A percentile compares a stretch with the other conserved stretches of the same genome.
Evolutionary conservation across 1,140 invertebrate genomes (phyloP).

Genomic region (Rhyzopertha dominica): DNA sequence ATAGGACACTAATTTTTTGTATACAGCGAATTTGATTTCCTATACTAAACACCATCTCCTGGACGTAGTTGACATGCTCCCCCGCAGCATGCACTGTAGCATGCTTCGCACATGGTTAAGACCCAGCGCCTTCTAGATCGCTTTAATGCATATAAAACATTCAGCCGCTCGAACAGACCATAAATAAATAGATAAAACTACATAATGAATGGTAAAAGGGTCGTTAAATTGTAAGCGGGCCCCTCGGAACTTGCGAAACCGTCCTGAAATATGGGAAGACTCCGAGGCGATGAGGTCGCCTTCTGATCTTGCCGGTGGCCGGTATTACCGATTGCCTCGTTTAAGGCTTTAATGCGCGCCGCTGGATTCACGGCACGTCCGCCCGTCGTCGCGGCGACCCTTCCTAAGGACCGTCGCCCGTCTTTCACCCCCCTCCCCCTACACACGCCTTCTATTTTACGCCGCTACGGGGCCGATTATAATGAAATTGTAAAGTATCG

Average conservation of each 20-base stretch:
- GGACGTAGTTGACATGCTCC: too few relatives aligned
- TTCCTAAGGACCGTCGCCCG: slow-evolving; percentile 8
- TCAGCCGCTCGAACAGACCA: slow-evolving; percentile 22
- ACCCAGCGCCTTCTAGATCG: too few relatives aligned
- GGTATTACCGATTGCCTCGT: slow-evolving; percentile 22
- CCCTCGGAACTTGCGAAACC: slow-evolving; percentile 23
- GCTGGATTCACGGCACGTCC: slow-evolving; percentile 27
- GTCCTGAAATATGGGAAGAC: slow-evolving; percentile 29
- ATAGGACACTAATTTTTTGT: too few relatives aligned
- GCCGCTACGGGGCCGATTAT: slow-evolving; percentile 14
- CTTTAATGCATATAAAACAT: too few relatives aligned
- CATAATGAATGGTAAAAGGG: slow-evolving; percentile 32
- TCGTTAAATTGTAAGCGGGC: slow-evolving; percentile 27
- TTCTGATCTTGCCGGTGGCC: slow-evolving; percentile 12
- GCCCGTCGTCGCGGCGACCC: slow-evolving; percentile 15
- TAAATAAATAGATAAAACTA: slow-evolving; percentile 32
- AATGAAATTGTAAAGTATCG: slow-evolving; percentile 25
- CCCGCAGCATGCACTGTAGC: too few relatives aligned
- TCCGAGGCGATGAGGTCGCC: slow-evolving; percentile 20
- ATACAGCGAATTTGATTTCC: too few relatives aligned
- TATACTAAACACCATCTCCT: too few relatives aligned
- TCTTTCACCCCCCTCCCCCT: slow-evolving; percentile 10
- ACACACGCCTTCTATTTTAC: slow-evolving; percentile 11
- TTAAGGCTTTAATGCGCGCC: slow-evolving; percentile 21
- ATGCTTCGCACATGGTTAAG: neutral